Evolutionary conservation across 2,797 vertebrate species (phyloP).

Genomic region (Lerista edwardsae): DNA sequence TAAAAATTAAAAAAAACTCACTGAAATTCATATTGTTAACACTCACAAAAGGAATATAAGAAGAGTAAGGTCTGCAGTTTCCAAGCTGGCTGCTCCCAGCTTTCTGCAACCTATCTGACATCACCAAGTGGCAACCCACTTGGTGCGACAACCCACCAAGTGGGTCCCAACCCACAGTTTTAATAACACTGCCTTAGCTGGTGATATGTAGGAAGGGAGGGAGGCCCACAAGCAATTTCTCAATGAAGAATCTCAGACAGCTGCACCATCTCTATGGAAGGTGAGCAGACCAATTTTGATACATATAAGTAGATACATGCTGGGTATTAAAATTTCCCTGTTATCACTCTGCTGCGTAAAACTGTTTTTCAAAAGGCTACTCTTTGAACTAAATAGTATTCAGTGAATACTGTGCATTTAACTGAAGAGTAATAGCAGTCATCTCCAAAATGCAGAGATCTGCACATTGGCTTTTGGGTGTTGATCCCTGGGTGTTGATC

Average conservation of each 20-base stretch:
- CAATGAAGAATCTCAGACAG: neutral
- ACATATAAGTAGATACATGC: neutral
- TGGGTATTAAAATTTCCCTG: conserved; percentile 9
- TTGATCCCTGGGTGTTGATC: neutral
- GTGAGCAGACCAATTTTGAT: neutral
- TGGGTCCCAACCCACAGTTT: no score
- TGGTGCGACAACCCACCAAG: no score
- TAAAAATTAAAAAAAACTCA: no score
- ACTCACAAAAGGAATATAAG: no score
- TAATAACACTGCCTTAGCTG: no score
- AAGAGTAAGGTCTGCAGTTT: no score
- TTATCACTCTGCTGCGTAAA: conserved; percentile 9
- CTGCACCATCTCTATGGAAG: neutral
- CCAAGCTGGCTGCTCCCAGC: no score
- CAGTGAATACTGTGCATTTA: neutral
- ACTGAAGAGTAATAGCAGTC: neutral
- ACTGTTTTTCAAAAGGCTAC: neutral
- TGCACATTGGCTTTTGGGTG: neutral
- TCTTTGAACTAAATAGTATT: neutral
- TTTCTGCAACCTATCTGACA: no score
- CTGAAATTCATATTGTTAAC: no score
- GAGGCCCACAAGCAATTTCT: neutral
- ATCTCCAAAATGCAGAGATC: neutral
- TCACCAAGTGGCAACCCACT: no score
- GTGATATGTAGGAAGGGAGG: neutral